Percentiles rank a stretch among this genome's conserved stretches.
phyloP scores from a whole-genome alignment of 2,888 invertebrate species.

The Eurytoma adleriae region DNA sequence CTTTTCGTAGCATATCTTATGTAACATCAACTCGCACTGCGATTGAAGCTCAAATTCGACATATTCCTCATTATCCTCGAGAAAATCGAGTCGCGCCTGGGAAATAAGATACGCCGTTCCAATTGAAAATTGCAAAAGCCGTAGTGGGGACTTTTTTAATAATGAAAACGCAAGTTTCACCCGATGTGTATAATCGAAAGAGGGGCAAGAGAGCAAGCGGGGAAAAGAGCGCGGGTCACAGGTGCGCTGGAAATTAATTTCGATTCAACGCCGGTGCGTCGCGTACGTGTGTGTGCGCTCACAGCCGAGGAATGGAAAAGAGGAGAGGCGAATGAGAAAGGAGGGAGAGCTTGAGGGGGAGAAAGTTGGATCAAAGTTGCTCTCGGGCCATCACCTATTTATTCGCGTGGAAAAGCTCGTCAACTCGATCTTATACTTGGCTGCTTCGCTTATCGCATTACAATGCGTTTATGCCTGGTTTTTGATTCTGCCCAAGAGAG shows the following conservation, averaged over 20 bases:
- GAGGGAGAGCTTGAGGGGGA: not conserved
- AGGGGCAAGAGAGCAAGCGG: not conserved
- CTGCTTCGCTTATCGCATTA: slow-evolving; percentile 40
- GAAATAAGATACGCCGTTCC: not conserved
- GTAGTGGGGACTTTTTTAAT: slow-evolving; percentile 39
- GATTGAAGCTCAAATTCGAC: not conserved
- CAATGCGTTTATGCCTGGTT: slow-evolving; percentile 31
- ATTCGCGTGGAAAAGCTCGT: slow-evolving; percentile 53
- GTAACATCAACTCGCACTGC: too few species aligned
- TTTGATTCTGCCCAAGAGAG: slow-evolving; percentile 17
- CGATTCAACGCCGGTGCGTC: slow-evolving; percentile 59
- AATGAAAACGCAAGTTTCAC: slow-evolving; percentile 30
- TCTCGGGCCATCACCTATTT: slow-evolving; percentile 44
- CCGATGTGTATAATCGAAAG: not conserved
- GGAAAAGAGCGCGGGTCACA: slow-evolving; percentile 52
- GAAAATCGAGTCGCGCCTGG: slow-evolving; percentile 21
- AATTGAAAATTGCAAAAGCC: slow-evolving; percentile 32
- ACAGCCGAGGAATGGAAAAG: slow-evolving; percentile 1
- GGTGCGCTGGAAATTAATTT: slow-evolving; percentile 69
- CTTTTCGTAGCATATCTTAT: too few species aligned
- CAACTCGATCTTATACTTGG: slow-evolving; percentile 42
- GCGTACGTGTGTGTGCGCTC: slow-evolving; percentile 23
- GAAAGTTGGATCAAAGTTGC: slow-evolving; percentile 44
- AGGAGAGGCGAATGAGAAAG: not conserved
- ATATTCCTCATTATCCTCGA: not conserved